A percentile compares a stretch with the other conserved stretches of the same genome.
phyloP scores from a whole-genome alignment of 2,888 invertebrate species.

The Teleiodes luculella region DNA sequence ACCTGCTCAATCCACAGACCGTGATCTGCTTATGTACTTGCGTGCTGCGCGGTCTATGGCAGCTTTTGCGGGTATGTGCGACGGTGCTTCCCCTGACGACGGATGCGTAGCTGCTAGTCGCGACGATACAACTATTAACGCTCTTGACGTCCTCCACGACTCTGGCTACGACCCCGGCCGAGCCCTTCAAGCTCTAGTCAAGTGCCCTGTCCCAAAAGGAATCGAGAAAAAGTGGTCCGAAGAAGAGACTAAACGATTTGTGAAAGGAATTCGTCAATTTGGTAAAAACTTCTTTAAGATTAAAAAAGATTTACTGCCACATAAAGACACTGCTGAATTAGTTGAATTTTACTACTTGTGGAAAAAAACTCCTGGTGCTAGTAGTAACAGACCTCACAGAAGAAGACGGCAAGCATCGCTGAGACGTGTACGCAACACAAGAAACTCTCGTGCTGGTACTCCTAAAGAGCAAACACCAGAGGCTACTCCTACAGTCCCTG shows the following conservation, averaged over 20 bases:
- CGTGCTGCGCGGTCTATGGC: constrained; percentile 98
- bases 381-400: constrained; percentile 96
- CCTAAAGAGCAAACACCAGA: constrained; percentile 86
- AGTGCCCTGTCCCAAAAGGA: constrained; percentile 97
- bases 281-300: constrained; percentile 99
- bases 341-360: constrained; percentile 99
- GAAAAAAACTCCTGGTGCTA: constrained; percentile 99
- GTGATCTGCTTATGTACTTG: constrained; percentile 98
- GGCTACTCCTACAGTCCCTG: constrained; percentile 69
- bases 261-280: constrained; percentile 98
- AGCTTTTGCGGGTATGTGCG: constrained; percentile 99
- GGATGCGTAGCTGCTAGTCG: constrained; percentile 97
- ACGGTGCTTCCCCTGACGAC: constrained; percentile 97
- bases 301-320: constrained; percentile 95
- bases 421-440: constrained; percentile 91
- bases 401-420: constrained; percentile 92
- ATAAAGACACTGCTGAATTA: constrained; percentile 97
- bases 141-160: constrained; percentile 96
- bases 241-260: constrained; percentile 98
- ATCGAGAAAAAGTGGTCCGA: constrained; percentile 99
- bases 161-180: constrained; percentile 97
- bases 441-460: constrained; percentile 90
- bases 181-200: constrained; percentile 96
- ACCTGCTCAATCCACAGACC: constrained; percentile 94
- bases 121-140: constrained; percentile 98